Conservation (phyloP, 1,140 invertebrate genomes). For the Eumeta japonica region DNA sequence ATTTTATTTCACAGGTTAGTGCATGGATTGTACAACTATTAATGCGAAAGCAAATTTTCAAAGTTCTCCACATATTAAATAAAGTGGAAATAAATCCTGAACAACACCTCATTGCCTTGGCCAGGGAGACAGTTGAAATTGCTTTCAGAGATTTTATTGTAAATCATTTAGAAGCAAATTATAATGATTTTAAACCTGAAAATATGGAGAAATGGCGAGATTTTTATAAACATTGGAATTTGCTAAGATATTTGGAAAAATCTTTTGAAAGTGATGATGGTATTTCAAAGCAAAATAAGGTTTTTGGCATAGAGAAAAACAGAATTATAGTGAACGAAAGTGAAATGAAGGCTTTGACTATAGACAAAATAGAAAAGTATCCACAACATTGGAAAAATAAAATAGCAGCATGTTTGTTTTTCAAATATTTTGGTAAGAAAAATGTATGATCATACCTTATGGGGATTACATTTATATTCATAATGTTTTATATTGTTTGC, state of each 20-base stretch:
- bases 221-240: constrained; percentile 58
- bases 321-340: constrained; percentile 47
- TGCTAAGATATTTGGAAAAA: constrained; percentile 57
- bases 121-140: constrained; percentile 52
- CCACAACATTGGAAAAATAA: constrained; percentile 52
- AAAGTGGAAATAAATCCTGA: constrained; percentile 61
- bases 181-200: constrained; percentile 32
- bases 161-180: constrained; percentile 55
- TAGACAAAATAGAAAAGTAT: constrained; percentile 53
- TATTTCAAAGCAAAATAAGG: constrained; percentile 51
- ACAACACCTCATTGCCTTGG: constrained; percentile 58
- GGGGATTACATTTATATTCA: no score
- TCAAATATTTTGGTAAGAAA: constrained; percentile 56
- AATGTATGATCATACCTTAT: no score
- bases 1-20: constrained; percentile 61
- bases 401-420: constrained; percentile 56
- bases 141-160: constrained; percentile 62
- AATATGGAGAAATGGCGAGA: constrained; percentile 43
- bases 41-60: constrained; percentile 62
- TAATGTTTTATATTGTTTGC: constrained; percentile 5
- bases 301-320: constrained; percentile 42
- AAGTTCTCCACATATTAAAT: constrained; percentile 63
- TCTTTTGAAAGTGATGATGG: constrained; percentile 52
- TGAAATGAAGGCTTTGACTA: constrained; percentile 48
- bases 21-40: constrained; percentile 63